Base-by-base conservation (phyloP, 2,888 invertebrate genomes). In the Ennomos quercinarius region DNA sequence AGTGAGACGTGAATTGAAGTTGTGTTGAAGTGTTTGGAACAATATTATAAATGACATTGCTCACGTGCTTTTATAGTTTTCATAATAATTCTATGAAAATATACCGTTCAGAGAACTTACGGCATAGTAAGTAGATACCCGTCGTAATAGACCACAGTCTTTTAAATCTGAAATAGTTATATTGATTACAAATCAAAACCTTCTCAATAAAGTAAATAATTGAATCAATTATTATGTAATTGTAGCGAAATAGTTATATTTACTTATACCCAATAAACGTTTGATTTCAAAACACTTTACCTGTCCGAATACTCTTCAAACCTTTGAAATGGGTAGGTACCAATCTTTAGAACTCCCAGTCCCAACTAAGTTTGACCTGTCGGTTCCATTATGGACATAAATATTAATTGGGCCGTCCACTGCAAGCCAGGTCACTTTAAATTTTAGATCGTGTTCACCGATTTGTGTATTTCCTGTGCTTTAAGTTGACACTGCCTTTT, bases 1-100 rank as follows among this genome's bases (percentile, higher is more conserved):
- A 85, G 80, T 80, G 73, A 77, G 75, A 81, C 74, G 78, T 71
- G 74, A 75, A 78, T 69, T 67, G 66, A 72, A 66, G 73, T 74
- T n/a, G n/a, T n/a, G n/a, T n/a, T n/a, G n/a, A n/a, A n/a, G 70
- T 67, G 72, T 74, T 74, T 54, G 75, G 79, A 68, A 61, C 10
- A 10, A n/a, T n/a, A n/a, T n/a, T 42, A 10, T 27, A 10, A 27
- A 27, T 3, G 17, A 17, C 17, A 6, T 27, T 27, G 27, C 27
- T 27, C 5, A 27, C 4, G 27, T 27, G 4, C 27, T 27, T 6
- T 6, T 27, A 3, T 27, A 27, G 5, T 27, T 27, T 27, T 27
- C 6, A 6, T 40, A n/a, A 11, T 11, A 12, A 40, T 40, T 40
- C n/a, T 6, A 40, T 40, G 3, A n/a, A 11, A 5, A 40, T 11